phyloP scores from a whole-genome alignment of 2,797 vertebrate genomes.

The Botia kubotai region DNA sequence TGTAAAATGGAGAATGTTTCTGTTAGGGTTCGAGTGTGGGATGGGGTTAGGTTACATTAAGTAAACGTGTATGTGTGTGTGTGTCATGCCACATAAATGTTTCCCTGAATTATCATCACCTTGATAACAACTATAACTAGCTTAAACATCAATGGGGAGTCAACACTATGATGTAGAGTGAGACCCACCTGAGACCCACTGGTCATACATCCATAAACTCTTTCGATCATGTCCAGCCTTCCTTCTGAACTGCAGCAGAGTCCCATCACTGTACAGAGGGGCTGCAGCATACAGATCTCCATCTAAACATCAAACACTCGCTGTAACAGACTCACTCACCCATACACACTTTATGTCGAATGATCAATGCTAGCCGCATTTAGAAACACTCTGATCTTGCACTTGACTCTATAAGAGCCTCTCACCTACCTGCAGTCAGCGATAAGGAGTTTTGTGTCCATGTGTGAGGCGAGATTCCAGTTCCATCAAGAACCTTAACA shows the following conservation, averaged over 20 bases:
- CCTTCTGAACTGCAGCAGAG: slow-evolving; percentile 76
- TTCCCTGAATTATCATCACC: too few relatives aligned
- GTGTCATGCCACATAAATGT: too few relatives aligned
- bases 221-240: slow-evolving; percentile 68
- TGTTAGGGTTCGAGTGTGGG: too few relatives aligned
- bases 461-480: slow-evolving; percentile 73
- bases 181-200: slow-evolving; percentile 76
- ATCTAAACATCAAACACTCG: slow-evolving; percentile 65
- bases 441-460: slow-evolving; percentile 74
- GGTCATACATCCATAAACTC: slow-evolving; percentile 77
- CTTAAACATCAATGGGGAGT: neutral
- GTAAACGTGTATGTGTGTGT: too few relatives aligned
- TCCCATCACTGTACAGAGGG: slow-evolving; percentile 72
- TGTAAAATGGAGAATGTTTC: too few relatives aligned
- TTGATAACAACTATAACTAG: neutral
- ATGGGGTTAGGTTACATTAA: too few relatives aligned
- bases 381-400: too few relatives aligned
- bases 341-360: neutral
- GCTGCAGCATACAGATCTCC: slow-evolving; percentile 78
- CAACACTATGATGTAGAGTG: neutral
- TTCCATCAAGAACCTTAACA: slow-evolving; percentile 56
- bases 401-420: neutral
- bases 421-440: slow-evolving; percentile 70
- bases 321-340: neutral
- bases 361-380: neutral